Conservation (phyloP, 2,113 vertebrate species). For the Nyctereutes procyonoides region DNA sequence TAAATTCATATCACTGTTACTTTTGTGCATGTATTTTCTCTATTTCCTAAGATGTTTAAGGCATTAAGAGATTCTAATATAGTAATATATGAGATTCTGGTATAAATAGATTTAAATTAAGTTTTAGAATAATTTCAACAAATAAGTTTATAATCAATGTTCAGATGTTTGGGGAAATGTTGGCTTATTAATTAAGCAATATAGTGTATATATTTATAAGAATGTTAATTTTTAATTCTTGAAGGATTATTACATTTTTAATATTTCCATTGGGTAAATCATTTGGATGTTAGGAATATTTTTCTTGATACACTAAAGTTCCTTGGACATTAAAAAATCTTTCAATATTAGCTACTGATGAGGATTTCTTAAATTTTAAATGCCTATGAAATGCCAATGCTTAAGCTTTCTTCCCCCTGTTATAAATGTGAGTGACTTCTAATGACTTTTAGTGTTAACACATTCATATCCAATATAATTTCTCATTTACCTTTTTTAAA, state of each 20-base stretch:
- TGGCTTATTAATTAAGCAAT: constrained; percentile 23
- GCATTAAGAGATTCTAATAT: background rate
- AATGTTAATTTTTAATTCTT: constrained; percentile 30
- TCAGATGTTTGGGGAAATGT: background rate
- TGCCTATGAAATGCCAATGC: background rate
- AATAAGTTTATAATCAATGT: background rate
- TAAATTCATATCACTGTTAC: background rate
- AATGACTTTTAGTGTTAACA: background rate
- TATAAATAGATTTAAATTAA: background rate
- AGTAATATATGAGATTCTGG: background rate
- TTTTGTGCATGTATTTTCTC: background rate
- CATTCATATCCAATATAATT: background rate
- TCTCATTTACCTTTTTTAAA: constrained; percentile 29
- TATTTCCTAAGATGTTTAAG: background rate
- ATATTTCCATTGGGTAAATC: background rate
- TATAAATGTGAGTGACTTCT: background rate
- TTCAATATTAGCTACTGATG: background rate
- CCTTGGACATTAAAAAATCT: background rate
- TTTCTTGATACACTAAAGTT: background rate
- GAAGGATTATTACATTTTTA: background rate
- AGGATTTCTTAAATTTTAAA: constrained; percentile 17
- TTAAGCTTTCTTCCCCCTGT: background rate
- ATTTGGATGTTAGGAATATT: constrained; percentile 4
- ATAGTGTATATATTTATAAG: background rate
- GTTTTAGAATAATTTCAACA: background rate